Base-by-base conservation (phyloP, 2,113 vertebrate species). In the Ochotona princeps region DNA sequence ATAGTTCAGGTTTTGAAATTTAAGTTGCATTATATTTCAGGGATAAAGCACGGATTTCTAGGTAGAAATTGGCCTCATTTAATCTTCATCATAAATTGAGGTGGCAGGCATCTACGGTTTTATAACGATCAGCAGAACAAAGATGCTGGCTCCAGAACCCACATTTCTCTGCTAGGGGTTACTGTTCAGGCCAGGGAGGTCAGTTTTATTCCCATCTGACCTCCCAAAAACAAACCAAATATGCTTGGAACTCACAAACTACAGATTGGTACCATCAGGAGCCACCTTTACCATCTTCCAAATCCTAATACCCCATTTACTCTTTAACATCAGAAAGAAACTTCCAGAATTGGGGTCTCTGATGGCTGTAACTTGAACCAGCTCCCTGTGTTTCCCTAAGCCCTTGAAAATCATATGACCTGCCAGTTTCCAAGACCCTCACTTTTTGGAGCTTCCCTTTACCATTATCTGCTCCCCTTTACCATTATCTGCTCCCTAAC, bases 1-100 rank as follows among this genome's bases (percentile, higher is more conserved):
- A 26, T 72, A 70, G 75, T 47, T 76, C n/a, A 23, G 57, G 47
- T 44, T 35, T 90, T 78, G 26, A 30, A 73, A 82, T 92, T 84
- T 78, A 80, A 87, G 26, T 54, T 67, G 32, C 47, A 5, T 66
- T 70, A 3, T 75, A n/a, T 20, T 54, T 72, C 66, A 66, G 81
- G 87, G 69, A 49, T 5, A 69, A 20, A 66, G 35, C 61, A 72
- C 28, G 25, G 17, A 80, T 92, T 90, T 66, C 74, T 21, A 57
- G 66, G 25, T 28, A 69, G 35, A 70, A 30, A 4, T 30, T 12
- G 78, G 30, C 57, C n/a, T 92, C 32, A 8, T 80, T 63, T 67
- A 90, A 67, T 72, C 65, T 35, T 83, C 21, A 11, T 57, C 30
- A 70, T 18, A 72, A 7, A 30, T 73, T 57, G 47, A 87, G 35